These are phyloP conservation scores for Chymomyza fuscimana DNA, from an alignment of 2,888 invertebrate genomes.

Conservation along the genomic window DNA sequence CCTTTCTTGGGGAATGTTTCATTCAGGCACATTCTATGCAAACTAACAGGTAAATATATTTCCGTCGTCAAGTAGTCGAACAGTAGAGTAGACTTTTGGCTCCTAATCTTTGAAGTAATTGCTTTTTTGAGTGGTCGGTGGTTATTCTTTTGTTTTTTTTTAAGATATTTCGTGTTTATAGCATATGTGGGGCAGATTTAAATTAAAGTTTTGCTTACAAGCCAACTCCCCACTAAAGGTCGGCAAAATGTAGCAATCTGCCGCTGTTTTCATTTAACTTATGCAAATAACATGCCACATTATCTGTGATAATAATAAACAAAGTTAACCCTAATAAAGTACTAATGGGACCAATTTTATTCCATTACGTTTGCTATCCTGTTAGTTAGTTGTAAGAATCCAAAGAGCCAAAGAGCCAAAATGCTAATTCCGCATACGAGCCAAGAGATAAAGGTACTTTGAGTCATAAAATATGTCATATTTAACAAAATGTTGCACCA, in stretches of 20 bases:
- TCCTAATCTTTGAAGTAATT: too few species aligned
- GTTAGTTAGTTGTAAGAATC: constrained; percentile 6
- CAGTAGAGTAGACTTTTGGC: too few species aligned
- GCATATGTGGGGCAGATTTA: neutral
- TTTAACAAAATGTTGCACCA: constrained; percentile 58
- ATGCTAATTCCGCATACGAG: constrained; percentile 33
- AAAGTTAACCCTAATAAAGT: constrained; percentile 73
- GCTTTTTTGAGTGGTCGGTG: neutral
- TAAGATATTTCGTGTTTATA: neutral
- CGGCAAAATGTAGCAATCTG: neutral
- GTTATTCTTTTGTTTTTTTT: neutral
- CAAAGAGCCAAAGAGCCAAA: constrained; percentile 15
- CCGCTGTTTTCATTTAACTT: neutral
- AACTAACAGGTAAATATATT: constrained; percentile 64
- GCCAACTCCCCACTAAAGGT: neutral
- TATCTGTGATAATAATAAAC: constrained; percentile 55
- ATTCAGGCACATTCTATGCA: neutral
- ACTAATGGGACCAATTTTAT: constrained; percentile 77
- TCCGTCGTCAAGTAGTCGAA: neutral
- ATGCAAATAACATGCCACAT: constrained; percentile 42
- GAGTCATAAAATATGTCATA: constrained; percentile 77
- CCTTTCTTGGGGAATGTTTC: constrained; percentile 10
- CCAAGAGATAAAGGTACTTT: constrained; percentile 55
- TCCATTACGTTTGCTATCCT: constrained; percentile 53
- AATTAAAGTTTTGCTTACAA: neutral